phyloP scores from a whole-genome alignment of 2,888 invertebrate species.

The Enchytraeus crypticus region DNA sequence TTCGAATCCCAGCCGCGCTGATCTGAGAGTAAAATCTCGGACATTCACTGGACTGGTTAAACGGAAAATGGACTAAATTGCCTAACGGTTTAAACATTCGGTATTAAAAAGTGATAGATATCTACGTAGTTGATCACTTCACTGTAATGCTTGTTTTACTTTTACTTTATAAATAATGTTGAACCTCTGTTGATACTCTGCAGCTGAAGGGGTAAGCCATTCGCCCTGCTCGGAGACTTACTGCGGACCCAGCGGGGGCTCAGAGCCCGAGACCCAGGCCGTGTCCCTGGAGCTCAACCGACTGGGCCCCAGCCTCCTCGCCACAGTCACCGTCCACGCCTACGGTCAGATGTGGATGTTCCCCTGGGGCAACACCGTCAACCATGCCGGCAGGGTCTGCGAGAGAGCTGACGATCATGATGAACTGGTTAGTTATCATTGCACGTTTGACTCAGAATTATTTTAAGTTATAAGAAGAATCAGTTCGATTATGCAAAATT shows the following conservation, averaged over 20 bases:
- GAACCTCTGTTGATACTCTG: background rate
- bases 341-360: slow-evolving; percentile 20
- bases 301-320: slow-evolving; percentile 1
- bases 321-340: slow-evolving; percentile 14
- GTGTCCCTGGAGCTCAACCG: slow-evolving; percentile 8
- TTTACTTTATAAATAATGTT: background rate
- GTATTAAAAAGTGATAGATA: no score
- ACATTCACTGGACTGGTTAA: no score
- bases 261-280: slow-evolving; percentile 21
- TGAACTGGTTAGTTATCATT: slow-evolving; percentile 19
- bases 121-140: no score
- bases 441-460: no score
- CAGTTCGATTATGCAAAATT: no score
- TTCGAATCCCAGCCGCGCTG: no score
- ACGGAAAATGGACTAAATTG: no score
- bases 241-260: slow-evolving; percentile 16
- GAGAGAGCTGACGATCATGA: slow-evolving; percentile 16
- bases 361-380: slow-evolving; percentile 18
- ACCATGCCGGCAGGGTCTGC: slow-evolving; percentile 14
- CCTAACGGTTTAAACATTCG: no score
- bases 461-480: no score
- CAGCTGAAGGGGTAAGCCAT: slow-evolving; percentile 19
- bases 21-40: no score
- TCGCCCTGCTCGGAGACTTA: slow-evolving; percentile 14
- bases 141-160: background rate